phyloP scores from a whole-genome alignment of 2,888 invertebrate species.

The Orthosia gothica region DNA sequence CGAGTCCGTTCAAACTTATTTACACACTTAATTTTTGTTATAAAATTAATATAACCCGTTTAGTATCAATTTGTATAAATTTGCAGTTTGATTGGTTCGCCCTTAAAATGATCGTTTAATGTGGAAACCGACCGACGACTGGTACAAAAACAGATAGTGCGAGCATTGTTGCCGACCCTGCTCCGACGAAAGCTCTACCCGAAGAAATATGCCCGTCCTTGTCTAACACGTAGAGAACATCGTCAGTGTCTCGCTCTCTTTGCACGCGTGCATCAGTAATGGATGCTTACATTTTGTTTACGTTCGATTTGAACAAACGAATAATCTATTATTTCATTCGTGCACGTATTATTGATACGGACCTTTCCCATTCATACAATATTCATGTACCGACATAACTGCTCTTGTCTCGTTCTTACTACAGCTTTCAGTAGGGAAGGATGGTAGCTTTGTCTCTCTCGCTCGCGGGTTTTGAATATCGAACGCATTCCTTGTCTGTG shows the following conservation, averaged over 20 bases:
- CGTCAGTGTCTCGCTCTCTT: slow-evolving; percentile 68
- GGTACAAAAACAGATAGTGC: slow-evolving; percentile 88
- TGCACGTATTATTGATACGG: slow-evolving; percentile 91
- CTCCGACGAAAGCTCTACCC: slow-evolving; percentile 58
- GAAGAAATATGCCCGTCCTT: slow-evolving; percentile 76
- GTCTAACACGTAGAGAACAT: slow-evolving; percentile 67
- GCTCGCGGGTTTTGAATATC: slow-evolving; percentile 76
- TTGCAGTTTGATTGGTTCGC: slow-evolving; percentile 91
- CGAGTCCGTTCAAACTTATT: slow-evolving; percentile 90
- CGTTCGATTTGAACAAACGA: slow-evolving; percentile 91
- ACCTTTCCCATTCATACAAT: slow-evolving; percentile 87
- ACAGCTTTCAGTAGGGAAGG: not conserved
- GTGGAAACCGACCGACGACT: slow-evolving; percentile 89
- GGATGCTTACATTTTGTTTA: slow-evolving; percentile 91
- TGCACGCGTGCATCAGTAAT: slow-evolving; percentile 85
- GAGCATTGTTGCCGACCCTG: slow-evolving; percentile 72
- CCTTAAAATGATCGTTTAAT: slow-evolving; percentile 91
- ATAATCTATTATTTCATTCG: slow-evolving; percentile 92
- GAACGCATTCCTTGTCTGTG: slow-evolving; percentile 73
- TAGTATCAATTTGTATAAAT: slow-evolving; percentile 92
- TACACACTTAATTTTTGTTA: slow-evolving; percentile 92
- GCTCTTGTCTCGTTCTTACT: slow-evolving; percentile 76
- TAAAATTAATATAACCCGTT: slow-evolving; percentile 92
- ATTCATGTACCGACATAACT: slow-evolving; percentile 81
- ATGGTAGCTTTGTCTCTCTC: slow-evolving; percentile 75